Base-by-base conservation (phyloP, 2,113 vertebrate species). In the Toxotes chatareus region DNA sequence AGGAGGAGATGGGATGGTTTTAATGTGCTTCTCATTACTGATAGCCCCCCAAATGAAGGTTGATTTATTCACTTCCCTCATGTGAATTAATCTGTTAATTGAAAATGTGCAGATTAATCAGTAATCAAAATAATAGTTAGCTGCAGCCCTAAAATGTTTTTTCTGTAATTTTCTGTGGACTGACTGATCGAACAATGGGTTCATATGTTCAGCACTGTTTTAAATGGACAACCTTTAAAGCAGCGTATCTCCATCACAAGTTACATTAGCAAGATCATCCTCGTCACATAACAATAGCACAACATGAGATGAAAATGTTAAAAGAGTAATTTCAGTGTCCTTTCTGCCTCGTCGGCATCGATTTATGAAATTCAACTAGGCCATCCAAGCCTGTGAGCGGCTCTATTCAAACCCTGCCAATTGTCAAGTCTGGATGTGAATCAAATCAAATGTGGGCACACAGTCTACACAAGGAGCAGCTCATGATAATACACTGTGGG, bases 391-490 rank as follows among this genome's bases (percentile, higher is more conserved):
- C 79, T 71, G 72, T 61, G 76, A 84, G 76, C 74, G 19, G 47
- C 62, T 88, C 74, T 85, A 72, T 87, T 88, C 71, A 82, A 61
- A 57, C 60, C 9, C 67, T 77, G 80, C 80, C 90, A 89, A 75
- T 47, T 74, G 70, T 76, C n/a, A 82, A 86, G 57, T 72, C 86
- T 89, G 86, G 84, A 83, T 79, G 70, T 69, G 74, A 81, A 80
- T 83, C 74, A 82, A 85, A 42, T 27, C 44, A 56, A 79, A 83
- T 75, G 61, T 88, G 86, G 76, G 79, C 86, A 76, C 65, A 65
- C 36, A 31, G 68, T 71, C 60, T 84, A 27, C 64, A 6, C n/a
- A 57, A 85, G 51, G 69, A 85, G 77, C 14, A 71, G 80, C 72
- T 80, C 76, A 83, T 72, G 49, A 71, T 80, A 74, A 71, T 27